Evolutionary conservation across 2,888 invertebrate species (phyloP), one percentile per base, ranked within the genome.

Genomic region (Yponomeuta evonymella): DNA sequence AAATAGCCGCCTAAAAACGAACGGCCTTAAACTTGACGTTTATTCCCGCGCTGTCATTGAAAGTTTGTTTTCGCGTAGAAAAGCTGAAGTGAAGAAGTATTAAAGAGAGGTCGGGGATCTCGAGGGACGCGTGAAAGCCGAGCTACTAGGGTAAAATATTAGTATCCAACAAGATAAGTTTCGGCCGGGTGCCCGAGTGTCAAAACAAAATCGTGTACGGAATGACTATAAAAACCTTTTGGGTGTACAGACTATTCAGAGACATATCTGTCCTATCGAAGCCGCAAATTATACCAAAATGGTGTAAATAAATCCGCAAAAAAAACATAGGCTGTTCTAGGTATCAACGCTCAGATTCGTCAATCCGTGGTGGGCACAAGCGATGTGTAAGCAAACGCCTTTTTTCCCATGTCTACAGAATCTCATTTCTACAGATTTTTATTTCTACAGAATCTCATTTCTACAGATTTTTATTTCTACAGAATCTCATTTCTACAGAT

Each of bases 41-140:
- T 33, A 29, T 65, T 65, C 30, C 65, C 65, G 30, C 65, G 65
- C 65, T 65, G 65, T 65, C 65, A 65, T n/a, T 65, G 30, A 65
- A 65, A 65, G 65, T 65, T 5, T n/a, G 29, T 64, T 64, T 29
- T 6, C 51, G 12, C 15, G 2, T 2, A 58, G 51, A 58, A 58
- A 15, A 15, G 15, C 51, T 15, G 51, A 58, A 15, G 51, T 58
- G 15, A 58, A 58, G 51, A 58, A 15, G 15, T 58, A 15, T 58
- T 58, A 5, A 58, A 43, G 43, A 43, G 5, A 43, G 5, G 43
- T 43, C 43, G 43, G 51, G 51, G 51, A 58, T 15, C 51, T 15
- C 51, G 15, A 15, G 51, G 51, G 51, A 58, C 12, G 51, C 51
- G 15, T 58, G 8, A 58, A 58, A 58, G 12, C 11, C 15, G 12